These are phyloP conservation scores for Mustela nigripes DNA, from an alignment of 2,113 vertebrate genomes.

Conservation along the genomic window DNA sequence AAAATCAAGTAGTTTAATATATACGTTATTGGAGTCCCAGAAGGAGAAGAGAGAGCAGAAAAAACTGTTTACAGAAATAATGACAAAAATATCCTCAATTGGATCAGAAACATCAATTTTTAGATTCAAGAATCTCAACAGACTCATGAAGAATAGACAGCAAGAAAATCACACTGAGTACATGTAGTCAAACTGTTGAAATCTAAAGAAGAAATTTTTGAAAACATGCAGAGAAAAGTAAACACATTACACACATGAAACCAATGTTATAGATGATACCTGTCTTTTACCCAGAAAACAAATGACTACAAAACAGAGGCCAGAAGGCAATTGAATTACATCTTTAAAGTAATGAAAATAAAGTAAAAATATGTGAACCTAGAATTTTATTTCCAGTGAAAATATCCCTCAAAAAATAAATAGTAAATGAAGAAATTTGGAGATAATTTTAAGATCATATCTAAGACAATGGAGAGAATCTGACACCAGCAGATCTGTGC, in stretches of 20 bases:
- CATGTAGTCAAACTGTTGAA: neutral
- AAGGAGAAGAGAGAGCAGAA: neutral
- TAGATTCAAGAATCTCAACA: neutral
- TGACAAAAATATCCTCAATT: neutral
- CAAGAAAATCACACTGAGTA: neutral
- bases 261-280: neutral
- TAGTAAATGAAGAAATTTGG: neutral
- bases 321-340: neutral
- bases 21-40: neutral
- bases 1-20: neutral
- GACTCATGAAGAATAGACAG: neutral
- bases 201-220: neutral
- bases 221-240: neutral
- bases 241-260: neutral
- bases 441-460: neutral
- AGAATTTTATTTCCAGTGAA: neutral
- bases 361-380: neutral
- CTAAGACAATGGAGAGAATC: neutral
- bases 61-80: neutral
- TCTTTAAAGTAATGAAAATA: neutral
- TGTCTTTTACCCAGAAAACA: neutral
- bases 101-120: conserved; percentile 15
- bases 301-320: neutral
- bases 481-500: neutral
- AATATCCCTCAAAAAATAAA: neutral